phyloP scores from a whole-genome alignment of 2,888 invertebrate genomes.

The Caenorhabditis sulstoni region DNA sequence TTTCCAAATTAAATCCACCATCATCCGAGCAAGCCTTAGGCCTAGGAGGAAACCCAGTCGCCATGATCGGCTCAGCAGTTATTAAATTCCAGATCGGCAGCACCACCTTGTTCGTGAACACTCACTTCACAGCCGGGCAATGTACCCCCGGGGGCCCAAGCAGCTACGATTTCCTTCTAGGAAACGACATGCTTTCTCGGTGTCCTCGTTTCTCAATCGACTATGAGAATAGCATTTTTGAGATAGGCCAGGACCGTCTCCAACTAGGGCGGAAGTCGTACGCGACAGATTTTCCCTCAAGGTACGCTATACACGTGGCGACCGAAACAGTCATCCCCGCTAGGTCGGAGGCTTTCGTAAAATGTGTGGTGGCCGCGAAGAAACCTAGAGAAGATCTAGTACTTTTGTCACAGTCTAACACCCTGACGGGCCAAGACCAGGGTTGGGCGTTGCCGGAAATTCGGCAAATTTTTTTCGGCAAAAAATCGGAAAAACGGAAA shows the following conservation, averaged over 20 bases:
- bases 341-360: slow-evolving; percentile 12
- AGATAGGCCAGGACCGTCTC: slow-evolving; percentile 7
- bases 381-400: no score
- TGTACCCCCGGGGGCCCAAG: no score
- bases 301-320: no score
- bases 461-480: no score
- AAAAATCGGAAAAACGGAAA: no score
- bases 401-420: no score
- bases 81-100: slow-evolving; percentile 15
- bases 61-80: slow-evolving; percentile 11
- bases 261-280: background rate
- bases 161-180: slow-evolving; percentile 28
- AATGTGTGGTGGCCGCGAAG: background rate
- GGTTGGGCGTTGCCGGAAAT: no score
- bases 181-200: slow-evolving; percentile 3
- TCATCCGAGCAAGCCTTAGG: background rate
- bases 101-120: slow-evolving; percentile 5
- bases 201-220: slow-evolving; percentile 27
- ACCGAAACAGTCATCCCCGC: slow-evolving; percentile 11
- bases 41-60: slow-evolving; percentile 15
- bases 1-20: background rate
- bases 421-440: no score
- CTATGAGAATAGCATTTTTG: slow-evolving; percentile 6
- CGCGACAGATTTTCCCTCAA: no score
- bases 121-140: background rate